Evolutionary conservation across 1,140 invertebrate species (phyloP), one percentile per base, ranked within the genome.

Genomic region (Archivesica marissinica): DNA sequence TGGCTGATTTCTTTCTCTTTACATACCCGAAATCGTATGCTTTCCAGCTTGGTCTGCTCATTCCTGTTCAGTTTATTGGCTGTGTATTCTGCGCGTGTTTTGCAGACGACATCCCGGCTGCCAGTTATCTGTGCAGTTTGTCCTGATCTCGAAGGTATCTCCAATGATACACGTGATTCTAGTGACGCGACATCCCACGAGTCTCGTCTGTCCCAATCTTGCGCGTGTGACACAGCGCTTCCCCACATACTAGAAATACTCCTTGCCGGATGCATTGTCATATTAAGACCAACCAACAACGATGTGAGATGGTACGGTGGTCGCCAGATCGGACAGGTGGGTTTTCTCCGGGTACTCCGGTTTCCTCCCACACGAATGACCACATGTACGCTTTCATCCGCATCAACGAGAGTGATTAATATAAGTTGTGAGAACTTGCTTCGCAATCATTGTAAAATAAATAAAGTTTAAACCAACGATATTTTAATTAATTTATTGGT

Each of bases 61-160:
- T 72, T 75, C 30, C 80, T 59, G 52, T 83, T 83, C 50, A 83
- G 23, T 33, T 83, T 83, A 33, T 83, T 83, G n/a, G 80, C 80
- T 44, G 59, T 83, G 44, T 47, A 61, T 33, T 83, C 80, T 0
- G 80, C 80, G 23, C 44, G 30, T 11, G 80, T 83, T 75, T 83
- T 83, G 80, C 80, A 83, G 70, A 83, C 54, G 38, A 83, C 80
- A 47, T 75, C 38, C 2, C 68, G 38, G 50, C 44, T 83, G 23
- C 80, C 80, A 23, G 35, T 47, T 3, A 83, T 64, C 35, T 30
- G 39, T 20, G 77, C 56, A 28, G 28, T 3, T 61, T 72, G 47
- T 38, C 47, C 47, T 11, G 76, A 56, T 28, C 47, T 81, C 20
- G 56, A 61, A 13, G n/a, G 17, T 17, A 70, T 47, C n/a, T 81